Percentiles rank a stretch among this genome's conserved stretches.
Evolutionary conservation across 2,113 vertebrate genomes (phyloP).

Genomic region (Hoplias malabaricus): DNA sequence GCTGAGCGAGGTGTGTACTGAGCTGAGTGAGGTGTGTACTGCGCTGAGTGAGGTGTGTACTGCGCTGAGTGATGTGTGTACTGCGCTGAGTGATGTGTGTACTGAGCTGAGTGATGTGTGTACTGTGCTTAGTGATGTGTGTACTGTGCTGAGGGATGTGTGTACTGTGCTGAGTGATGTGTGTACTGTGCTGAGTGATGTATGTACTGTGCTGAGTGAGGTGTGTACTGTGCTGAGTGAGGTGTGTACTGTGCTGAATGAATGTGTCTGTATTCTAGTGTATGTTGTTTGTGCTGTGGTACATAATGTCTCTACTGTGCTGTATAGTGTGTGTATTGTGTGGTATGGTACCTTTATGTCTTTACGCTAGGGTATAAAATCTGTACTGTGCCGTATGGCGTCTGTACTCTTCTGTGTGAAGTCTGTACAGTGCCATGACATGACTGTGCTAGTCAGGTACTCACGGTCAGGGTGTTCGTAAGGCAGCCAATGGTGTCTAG

Average conservation of each 20-base stretch:
- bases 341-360: neutral
- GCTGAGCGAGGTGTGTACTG: neutral
- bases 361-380: too few species aligned
- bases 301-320: neutral
- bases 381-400: neutral
- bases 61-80: too few species aligned
- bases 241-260: neutral
- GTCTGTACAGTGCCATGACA: neutral
- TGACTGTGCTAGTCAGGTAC: conserved; percentile 47
- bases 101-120: too few species aligned
- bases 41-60: neutral
- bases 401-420: neutral
- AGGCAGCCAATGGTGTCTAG: conserved; percentile 92
- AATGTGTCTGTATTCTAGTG: neutral
- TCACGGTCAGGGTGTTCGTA: conserved; percentile 91
- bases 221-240: too few species aligned
- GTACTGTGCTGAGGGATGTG: neutral
- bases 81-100: neutral
- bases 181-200: neutral
- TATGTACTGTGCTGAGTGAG: neutral
- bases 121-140: neutral
- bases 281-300: too few species aligned
- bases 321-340: neutral
- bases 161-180: neutral
- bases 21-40: neutral